A percentile compares a stretch with the other conserved stretches of the same genome.
Conservation (phyloP, 2,888 invertebrate genomes). For the Parnassius apollo region DNA sequence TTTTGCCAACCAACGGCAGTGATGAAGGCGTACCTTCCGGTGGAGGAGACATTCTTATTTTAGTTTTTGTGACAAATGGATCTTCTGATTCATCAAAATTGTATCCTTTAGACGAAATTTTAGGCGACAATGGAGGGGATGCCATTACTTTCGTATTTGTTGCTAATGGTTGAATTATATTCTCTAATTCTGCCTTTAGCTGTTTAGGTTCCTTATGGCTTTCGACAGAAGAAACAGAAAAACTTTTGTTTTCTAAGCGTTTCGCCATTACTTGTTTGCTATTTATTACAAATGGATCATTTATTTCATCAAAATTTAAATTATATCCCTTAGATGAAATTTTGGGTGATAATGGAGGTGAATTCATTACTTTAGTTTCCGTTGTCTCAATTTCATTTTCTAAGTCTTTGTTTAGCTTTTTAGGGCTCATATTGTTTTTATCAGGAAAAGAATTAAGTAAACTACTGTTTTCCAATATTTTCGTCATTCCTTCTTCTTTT, state of each 20-base stretch:
- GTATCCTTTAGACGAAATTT: conserved; percentile 60
- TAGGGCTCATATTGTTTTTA: background rate
- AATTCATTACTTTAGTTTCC: conserved; percentile 33
- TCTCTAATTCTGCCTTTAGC: background rate
- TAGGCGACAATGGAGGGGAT: conserved; percentile 54
- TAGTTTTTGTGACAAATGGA: conserved; percentile 66
- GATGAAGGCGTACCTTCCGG: conserved; percentile 29
- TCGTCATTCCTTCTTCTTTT: background rate
- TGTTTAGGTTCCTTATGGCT: background rate
- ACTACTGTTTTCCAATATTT: background rate
- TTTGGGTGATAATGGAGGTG: conserved; percentile 54
- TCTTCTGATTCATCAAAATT: conserved; percentile 68
- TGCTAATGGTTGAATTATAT: conserved; percentile 26
- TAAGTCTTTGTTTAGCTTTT: background rate
- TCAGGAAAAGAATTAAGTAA: background rate
- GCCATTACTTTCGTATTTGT: conserved; percentile 34
- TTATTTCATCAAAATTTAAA: conserved; percentile 61
- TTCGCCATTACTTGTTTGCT: conserved; percentile 54
- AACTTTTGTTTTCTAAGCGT: background rate
- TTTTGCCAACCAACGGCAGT: conserved; percentile 22
- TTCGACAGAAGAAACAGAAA: background rate
- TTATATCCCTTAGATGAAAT: conserved; percentile 58
- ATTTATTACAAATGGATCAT: conserved; percentile 68
- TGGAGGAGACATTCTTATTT: conserved; percentile 57
- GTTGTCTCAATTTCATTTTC: conserved; percentile 18